Conservation (phyloP, 2,888 invertebrate species). For the Scrobipalpa atriplicella region DNA sequence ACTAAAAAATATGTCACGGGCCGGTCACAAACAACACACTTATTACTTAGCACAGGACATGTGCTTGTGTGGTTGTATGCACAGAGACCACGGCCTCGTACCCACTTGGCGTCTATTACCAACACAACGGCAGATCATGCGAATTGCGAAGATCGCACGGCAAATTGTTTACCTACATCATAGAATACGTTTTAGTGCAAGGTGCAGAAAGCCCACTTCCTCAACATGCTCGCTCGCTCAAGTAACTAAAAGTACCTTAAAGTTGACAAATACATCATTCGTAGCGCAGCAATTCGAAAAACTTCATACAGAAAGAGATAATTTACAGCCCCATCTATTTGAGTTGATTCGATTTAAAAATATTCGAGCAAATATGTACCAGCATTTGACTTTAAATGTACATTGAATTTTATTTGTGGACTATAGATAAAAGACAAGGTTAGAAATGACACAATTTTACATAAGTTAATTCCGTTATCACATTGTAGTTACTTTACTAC, state of each 20-base stretch:
- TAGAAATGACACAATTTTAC: background rate
- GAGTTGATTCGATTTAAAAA: background rate
- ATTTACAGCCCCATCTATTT: background rate
- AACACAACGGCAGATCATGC: constrained; percentile 14
- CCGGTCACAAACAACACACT: background rate
- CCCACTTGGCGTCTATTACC: constrained; percentile 15
- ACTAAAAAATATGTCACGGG: constrained; percentile 17
- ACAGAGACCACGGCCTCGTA: constrained; percentile 7
- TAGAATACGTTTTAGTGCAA: background rate
- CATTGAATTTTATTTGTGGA: background rate
- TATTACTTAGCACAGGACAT: constrained; percentile 15
- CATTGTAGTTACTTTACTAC: background rate
- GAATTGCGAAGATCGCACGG: constrained; percentile 8
- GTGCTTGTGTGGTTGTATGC: constrained; percentile 1
- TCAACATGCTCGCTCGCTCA: no score
- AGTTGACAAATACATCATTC: no score
- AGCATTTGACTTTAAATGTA: no score
- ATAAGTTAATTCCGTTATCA: background rate
- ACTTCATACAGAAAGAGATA: no score
- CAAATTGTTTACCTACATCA: background rate
- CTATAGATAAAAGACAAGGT: background rate
- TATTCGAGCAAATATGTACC: no score
- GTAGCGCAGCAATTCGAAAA: no score
- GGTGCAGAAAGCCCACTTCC: background rate
- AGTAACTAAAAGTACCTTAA: no score